These are phyloP conservation scores for Chrysodeixis includens DNA, from an alignment of 2,888 invertebrate genomes.

Conservation along the genomic window DNA sequence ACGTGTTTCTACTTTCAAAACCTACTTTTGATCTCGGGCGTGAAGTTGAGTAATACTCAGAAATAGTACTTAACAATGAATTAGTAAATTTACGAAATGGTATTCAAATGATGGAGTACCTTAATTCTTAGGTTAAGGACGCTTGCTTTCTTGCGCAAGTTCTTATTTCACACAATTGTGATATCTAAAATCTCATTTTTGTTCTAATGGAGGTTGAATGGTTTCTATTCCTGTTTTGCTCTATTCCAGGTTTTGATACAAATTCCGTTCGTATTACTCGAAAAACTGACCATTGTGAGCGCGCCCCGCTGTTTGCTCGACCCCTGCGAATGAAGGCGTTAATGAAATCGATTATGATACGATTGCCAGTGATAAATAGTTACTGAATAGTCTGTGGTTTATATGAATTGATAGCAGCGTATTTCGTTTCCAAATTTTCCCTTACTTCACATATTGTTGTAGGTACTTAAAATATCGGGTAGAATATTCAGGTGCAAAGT, in stretches of 20 bases:
- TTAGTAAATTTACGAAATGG: background rate
- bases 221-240: constrained; percentile 39
- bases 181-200: background rate
- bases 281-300: constrained; percentile 63
- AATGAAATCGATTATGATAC: constrained; percentile 79
- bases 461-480: no score
- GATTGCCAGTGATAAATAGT: constrained; percentile 69
- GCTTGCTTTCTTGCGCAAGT: background rate
- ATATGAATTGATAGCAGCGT: constrained; percentile 53
- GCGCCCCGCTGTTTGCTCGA: constrained; percentile 61
- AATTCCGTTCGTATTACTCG: constrained; percentile 61
- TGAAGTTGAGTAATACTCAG: background rate
- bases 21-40: background rate
- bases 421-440: background rate
- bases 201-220: background rate
- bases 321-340: constrained; percentile 70
- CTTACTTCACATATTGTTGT: no score
- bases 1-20: constrained; percentile 1
- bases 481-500: no score
- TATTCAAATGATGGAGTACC: background rate
- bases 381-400: constrained; percentile 58
- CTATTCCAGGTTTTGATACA: constrained; percentile 47
- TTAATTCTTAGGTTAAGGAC: background rate
- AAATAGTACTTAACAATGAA: background rate
- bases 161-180: background rate